A percentile compares a stretch with the other conserved stretches of the same genome.
Evolutionary conservation across 23 tunicate species (phyloP).

Genomic region (Corella eumyota): DNA sequence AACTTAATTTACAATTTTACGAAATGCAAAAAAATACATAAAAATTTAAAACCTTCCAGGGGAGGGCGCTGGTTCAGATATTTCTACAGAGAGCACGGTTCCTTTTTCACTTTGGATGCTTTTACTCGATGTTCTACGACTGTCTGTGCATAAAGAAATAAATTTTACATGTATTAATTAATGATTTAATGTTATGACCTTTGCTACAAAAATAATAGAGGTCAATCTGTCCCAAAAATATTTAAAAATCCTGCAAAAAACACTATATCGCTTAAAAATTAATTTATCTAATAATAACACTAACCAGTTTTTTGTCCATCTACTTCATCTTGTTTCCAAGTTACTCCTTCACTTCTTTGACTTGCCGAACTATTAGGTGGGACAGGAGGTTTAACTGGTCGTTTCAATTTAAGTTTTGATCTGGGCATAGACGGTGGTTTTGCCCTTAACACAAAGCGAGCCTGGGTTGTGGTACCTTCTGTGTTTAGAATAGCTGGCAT

Average conservation of each 20-base stretch:
- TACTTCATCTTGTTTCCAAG: too few species aligned
- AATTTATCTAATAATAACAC: too few species aligned
- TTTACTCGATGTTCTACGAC: background rate
- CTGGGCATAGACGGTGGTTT: constrained; percentile 62
- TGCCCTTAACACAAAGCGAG: constrained; percentile 25
- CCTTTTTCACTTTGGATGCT: background rate
- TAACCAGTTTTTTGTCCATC: too few species aligned
- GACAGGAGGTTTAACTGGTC: constrained; percentile 10
- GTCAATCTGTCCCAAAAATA: too few species aligned
- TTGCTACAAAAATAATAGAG: too few species aligned
- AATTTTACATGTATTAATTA: too few species aligned
- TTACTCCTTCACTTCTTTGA: too few species aligned
- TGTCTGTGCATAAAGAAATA: background rate
- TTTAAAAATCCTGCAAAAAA: too few species aligned
- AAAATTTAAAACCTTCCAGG: constrained; percentile 25
- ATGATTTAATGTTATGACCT: too few species aligned
- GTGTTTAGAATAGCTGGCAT: constrained; percentile 75
- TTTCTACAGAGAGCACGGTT: constrained; percentile 25
- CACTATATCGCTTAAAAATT: too few species aligned
- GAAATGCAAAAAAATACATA: too few species aligned
- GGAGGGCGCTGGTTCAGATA: constrained; percentile 22
- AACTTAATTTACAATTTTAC: too few species aligned
- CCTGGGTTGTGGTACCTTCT: constrained; percentile 59
- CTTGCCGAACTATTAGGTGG: constrained; percentile 53
- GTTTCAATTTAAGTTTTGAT: constrained; percentile 26